Evolutionary conservation across 2,113 vertebrate species (phyloP).

Genomic region (Peucedramus taeniatus): DNA sequence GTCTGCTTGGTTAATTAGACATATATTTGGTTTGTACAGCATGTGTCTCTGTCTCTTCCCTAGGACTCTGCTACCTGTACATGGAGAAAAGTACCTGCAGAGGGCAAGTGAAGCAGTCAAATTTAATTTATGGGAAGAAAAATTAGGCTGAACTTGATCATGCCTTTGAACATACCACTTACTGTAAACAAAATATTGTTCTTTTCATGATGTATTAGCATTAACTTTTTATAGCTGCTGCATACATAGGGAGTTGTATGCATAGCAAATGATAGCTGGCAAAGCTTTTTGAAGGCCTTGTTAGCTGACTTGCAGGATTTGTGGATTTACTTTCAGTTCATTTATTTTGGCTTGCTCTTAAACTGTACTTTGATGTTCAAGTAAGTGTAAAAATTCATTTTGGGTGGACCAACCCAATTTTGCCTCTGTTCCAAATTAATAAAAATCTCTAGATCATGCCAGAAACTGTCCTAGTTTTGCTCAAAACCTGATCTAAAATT

Average conservation of each 20-base stretch:
- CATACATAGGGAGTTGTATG: background rate
- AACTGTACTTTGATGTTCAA: slow-evolving; percentile 25
- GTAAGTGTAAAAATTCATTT: slow-evolving; percentile 9
- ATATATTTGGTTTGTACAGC: background rate
- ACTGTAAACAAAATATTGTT: background rate
- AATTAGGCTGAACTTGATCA: background rate
- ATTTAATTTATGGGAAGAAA: background rate
- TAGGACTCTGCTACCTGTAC: background rate
- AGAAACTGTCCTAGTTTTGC: background rate
- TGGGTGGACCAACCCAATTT: background rate
- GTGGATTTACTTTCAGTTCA: background rate
- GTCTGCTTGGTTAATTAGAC: background rate
- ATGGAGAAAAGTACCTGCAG: background rate
- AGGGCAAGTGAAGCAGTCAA: background rate
- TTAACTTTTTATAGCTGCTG: background rate
- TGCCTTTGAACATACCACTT: background rate
- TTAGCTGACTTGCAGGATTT: background rate
- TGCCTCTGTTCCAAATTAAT: background rate
- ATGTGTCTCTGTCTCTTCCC: background rate
- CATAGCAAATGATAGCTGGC: background rate
- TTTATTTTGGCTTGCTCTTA: background rate
- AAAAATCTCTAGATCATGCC: background rate
- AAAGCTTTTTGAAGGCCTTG: background rate
- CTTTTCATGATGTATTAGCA: background rate
- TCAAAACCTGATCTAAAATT: background rate